Conservation (phyloP, 2,113 vertebrate genomes). For the Leucopternis melanops region DNA sequence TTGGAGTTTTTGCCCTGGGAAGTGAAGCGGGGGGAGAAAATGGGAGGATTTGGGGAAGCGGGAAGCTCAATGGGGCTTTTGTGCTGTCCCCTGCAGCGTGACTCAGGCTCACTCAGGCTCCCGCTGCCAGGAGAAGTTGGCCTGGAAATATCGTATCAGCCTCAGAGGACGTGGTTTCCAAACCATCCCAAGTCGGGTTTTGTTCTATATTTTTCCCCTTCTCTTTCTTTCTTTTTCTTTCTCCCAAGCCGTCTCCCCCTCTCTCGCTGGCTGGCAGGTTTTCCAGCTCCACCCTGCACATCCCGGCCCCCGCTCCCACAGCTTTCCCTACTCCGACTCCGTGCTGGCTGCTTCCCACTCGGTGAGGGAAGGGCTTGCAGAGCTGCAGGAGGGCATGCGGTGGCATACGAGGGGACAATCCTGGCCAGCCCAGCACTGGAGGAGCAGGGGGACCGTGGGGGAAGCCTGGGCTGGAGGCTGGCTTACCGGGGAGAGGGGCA, state of each 20-base stretch:
- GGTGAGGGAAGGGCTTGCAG: rapidly evolving
- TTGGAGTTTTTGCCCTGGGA: neutral
- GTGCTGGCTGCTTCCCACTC: rapidly evolving
- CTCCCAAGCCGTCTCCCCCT: neutral
- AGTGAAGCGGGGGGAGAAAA: neutral
- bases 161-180: conserved; percentile 41
- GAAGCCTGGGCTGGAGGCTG: neutral
- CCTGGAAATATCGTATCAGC: conserved; percentile 56
- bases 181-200: neutral
- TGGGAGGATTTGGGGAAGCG: conserved; percentile 17
- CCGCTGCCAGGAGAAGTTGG: conserved; percentile 22
- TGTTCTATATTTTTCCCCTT: neutral
- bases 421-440: neutral
- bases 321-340: neutral
- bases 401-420: neutral
- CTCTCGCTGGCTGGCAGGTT: neutral
- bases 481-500: rapidly evolving
- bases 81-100: conserved; percentile 20
- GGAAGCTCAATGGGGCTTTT: conserved; percentile 41
- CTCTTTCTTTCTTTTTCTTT: neutral
- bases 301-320: neutral
- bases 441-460: neutral
- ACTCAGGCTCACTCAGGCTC: neutral
- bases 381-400: neutral
- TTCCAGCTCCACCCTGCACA: conserved; percentile 30